Evolutionary conservation across 2,888 invertebrate genomes (phyloP).

Genomic region (Dynastes maya): DNA sequence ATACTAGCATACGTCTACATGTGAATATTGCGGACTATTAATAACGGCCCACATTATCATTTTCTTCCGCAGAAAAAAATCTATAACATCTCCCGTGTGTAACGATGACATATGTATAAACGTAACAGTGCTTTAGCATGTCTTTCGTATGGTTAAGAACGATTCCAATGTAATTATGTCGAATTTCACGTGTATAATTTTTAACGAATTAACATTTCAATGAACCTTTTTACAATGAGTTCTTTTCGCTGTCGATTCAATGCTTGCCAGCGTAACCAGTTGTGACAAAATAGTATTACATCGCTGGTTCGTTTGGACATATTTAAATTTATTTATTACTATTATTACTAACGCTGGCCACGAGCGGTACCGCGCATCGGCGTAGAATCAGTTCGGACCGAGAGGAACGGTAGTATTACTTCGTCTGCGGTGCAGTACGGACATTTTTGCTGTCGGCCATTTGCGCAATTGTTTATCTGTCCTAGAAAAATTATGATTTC

Average conservation of each 20-base stretch:
- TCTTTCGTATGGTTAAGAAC: background rate
- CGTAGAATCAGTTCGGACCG: too few species aligned
- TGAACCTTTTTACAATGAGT: background rate
- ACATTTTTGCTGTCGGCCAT: too few species aligned
- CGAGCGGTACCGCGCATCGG: too few species aligned
- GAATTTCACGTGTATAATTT: background rate
- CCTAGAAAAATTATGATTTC: too few species aligned
- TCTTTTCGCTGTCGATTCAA: background rate
- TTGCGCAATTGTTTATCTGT: too few species aligned
- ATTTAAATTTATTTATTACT: too few species aligned
- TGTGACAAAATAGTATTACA: too few species aligned
- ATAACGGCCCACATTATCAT: slow-evolving; percentile 1
- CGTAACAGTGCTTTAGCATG: background rate
- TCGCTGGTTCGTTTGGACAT: too few species aligned
- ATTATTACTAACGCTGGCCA: too few species aligned
- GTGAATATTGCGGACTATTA: slow-evolving; percentile 1
- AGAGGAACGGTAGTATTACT: too few species aligned
- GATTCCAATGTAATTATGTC: slow-evolving; percentile 2
- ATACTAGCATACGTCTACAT: background rate
- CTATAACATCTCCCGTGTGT: slow-evolving; percentile 12
- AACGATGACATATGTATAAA: background rate
- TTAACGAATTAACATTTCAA: background rate
- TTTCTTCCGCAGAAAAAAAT: background rate
- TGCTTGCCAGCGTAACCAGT: background rate
- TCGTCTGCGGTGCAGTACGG: too few species aligned